Base-by-base conservation (phyloP, 1,140 invertebrate species). In the Drosophila takahashii region DNA sequence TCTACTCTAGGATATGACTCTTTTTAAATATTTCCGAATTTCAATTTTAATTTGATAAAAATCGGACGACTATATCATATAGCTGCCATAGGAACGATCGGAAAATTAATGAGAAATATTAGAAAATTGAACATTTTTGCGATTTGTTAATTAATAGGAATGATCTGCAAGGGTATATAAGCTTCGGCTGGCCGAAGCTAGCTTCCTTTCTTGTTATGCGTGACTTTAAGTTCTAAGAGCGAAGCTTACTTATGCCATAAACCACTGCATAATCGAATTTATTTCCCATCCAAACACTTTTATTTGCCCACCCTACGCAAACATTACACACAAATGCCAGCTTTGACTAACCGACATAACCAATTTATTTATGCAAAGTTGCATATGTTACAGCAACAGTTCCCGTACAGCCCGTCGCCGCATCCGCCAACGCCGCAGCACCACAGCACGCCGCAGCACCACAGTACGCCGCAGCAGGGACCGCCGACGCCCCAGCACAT, bases 351-450 rank as follows among this genome's bases (percentile, higher is more conserved):
- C 81, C 75, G 26, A 76, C 42, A 66, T 69, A 89, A 77, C 34
- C 51, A 72, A 89, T 89, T 77, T 87, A 74, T 90, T 90, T 90
- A 89, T 79, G 66, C 87, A 65, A 56, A 92, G 91, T 91, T 92
- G 86, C 91, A 92, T 78, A 91, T 92, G 78, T 91, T 92, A 79
- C 91, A 92, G 90, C 91, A 90, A 87, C 91, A 90, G 79, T 92
- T 92, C 78, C 91, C 91, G 75, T 92, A 92, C 66, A 92, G 91
- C 83, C 91, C 91, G 29, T 91, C 91, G 62, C 91, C 91, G 56
- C 91, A 92, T 79, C 90, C 90, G 60, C 83, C 81, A 71, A 86
- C 90, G 39, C 90, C 86, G 47, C 83, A 89, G 53, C 81, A 90
- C 70, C 86, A 87, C 48, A 85, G 73, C 51, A 89, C 84, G 53